Percentiles rank a stretch among this genome's conserved stretches.
These are phyloP conservation scores for Corythornis vintsioides DNA, from an alignment of 2,113 vertebrate genomes.

Conservation along the genomic window DNA sequence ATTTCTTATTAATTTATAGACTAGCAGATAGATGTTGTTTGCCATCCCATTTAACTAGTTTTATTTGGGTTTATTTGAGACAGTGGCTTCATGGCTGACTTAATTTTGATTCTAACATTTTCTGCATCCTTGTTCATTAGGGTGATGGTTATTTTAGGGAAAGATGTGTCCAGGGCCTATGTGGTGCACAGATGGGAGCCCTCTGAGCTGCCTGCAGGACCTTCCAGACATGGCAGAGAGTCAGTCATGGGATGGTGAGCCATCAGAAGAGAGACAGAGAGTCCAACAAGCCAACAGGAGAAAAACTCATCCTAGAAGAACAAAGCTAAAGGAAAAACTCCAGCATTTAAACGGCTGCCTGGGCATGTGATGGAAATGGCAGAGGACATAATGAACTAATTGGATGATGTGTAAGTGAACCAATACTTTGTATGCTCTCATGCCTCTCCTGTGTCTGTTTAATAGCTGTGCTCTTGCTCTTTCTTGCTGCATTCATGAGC, in stretches of 20 bases:
- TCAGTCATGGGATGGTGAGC: fast-evolving
- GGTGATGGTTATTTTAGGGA: background rate
- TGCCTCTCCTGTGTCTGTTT: background rate
- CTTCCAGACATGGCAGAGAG: background rate
- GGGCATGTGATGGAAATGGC: background rate
- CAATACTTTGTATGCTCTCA: background rate
- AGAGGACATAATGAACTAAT: background rate
- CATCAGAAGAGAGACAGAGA: background rate
- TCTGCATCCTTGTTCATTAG: background rate
- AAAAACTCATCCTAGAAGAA: background rate
- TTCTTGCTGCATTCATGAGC: background rate
- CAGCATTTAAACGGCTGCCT: background rate
- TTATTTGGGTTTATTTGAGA: background rate
- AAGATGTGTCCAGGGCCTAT: fast-evolving
- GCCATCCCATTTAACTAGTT: background rate
- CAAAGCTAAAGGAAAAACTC: background rate
- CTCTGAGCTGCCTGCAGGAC: background rate
- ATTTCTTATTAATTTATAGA: background rate
- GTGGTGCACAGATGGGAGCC: fast-evolving
- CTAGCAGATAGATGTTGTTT: background rate
- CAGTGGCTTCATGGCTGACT: background rate
- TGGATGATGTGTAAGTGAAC: background rate
- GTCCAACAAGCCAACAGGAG: background rate
- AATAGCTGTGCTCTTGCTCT: background rate
- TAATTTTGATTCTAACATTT: background rate